These are phyloP conservation scores for Syrista parreyssii DNA, from an alignment of 2,888 invertebrate species.

Conservation along the genomic window DNA sequence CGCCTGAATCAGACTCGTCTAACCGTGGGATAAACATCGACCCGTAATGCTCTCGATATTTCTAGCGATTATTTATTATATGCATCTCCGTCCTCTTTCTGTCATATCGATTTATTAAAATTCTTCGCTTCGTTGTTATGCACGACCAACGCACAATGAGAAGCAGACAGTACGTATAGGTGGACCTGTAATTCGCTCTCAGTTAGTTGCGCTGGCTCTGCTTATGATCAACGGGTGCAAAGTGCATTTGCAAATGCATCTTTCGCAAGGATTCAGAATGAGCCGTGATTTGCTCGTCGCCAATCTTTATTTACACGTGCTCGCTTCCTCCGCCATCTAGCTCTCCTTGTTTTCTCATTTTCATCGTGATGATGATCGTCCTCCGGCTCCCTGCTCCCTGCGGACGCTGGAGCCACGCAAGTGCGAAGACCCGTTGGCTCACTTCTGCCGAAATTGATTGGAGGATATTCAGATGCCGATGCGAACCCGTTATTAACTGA, in stretches of 20 bases:
- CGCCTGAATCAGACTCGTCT: slow-evolving; percentile 3
- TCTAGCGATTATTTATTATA: slow-evolving; percentile 30
- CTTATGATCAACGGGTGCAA: neutral
- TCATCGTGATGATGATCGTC: neutral
- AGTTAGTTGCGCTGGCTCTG: neutral
- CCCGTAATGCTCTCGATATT: slow-evolving; percentile 29
- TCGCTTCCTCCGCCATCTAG: neutral
- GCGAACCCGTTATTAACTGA: slow-evolving; percentile 47
- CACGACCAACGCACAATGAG: too few species aligned
- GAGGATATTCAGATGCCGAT: slow-evolving; percentile 36
- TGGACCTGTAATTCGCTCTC: neutral
- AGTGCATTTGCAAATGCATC: neutral
- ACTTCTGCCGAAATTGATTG: slow-evolving; percentile 30
- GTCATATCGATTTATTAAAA: too few species aligned
- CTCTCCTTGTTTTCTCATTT: neutral
- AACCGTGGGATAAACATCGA: slow-evolving; percentile 23
- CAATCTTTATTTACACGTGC: slow-evolving; percentile 17
- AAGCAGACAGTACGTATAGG: neutral
- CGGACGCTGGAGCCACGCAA: neutral
- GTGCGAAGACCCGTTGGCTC: neutral
- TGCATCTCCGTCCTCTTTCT: too few species aligned
- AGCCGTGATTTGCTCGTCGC: neutral
- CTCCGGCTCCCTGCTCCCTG: neutral
- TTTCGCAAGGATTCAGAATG: neutral
- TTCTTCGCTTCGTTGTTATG: too few species aligned